Percentiles rank a stretch among this genome's conserved stretches.
Evolutionary conservation across 2,113 vertebrate species (phyloP).

Genomic region (Etheostoma spectabile): DNA sequence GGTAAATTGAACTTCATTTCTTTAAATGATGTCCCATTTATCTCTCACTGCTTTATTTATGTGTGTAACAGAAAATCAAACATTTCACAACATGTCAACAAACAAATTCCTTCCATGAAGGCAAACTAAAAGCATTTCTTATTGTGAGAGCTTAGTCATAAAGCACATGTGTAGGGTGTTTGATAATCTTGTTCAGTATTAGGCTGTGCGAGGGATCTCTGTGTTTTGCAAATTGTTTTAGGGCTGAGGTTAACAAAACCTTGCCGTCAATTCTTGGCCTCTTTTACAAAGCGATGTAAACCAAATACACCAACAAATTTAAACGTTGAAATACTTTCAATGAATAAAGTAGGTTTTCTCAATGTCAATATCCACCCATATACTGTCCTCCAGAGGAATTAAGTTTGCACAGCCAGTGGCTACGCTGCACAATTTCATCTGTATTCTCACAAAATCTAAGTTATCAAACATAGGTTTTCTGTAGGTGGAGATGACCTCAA

Average conservation of each 20-base stretch:
- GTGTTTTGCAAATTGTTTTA: background rate
- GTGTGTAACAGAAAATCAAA: too few relatives aligned
- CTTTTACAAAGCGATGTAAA: background rate
- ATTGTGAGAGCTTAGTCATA: too few relatives aligned
- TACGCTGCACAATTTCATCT: background rate
- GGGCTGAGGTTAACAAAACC: background rate
- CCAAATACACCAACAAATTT: too few relatives aligned
- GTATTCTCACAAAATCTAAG: background rate
- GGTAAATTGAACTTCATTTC: too few relatives aligned
- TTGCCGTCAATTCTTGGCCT: background rate
- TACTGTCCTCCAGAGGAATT: background rate
- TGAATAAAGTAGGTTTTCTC: too few relatives aligned
- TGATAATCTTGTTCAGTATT: background rate
- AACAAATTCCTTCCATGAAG: too few relatives aligned
- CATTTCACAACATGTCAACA: too few relatives aligned
- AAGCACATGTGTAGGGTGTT: background rate
- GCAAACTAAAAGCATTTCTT: too few relatives aligned
- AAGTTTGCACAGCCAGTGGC: background rate
- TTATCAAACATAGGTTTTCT: background rate
- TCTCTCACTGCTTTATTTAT: too few relatives aligned
- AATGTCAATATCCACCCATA: too few relatives aligned
- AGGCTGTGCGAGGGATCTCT: background rate
- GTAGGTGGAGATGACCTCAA: background rate
- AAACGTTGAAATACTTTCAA: too few relatives aligned
- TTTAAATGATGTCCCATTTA: too few relatives aligned